Evolutionary conservation across 1,140 invertebrate species (phyloP).

Genomic region (Sesamia nonagrioides): DNA sequence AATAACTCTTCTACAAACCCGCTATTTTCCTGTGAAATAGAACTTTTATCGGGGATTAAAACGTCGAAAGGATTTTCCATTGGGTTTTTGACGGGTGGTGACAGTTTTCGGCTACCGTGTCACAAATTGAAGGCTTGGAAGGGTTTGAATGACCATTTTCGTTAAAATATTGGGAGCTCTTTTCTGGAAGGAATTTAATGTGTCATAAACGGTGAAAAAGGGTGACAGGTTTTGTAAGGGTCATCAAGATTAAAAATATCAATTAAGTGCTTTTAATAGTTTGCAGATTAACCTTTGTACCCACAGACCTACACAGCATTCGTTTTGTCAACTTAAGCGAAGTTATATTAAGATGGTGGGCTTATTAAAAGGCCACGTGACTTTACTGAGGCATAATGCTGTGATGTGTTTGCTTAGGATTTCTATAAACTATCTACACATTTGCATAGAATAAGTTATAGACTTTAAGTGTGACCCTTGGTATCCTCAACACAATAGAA

Average conservation of each 20-base stretch:
- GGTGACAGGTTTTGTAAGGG: too few relatives aligned
- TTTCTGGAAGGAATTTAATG: neutral
- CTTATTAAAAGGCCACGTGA: neutral
- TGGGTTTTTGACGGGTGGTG: constrained; percentile 15
- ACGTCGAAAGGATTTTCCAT: constrained; percentile 29
- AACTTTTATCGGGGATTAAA: constrained; percentile 43
- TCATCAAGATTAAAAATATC: too few relatives aligned
- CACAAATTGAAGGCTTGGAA: constrained; percentile 12
- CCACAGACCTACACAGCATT: too few relatives aligned
- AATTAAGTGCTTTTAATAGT: too few relatives aligned
- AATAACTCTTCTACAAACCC: constrained; percentile 15
- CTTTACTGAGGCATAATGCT: neutral
- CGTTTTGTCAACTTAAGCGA: too few relatives aligned
- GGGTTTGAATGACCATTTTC: constrained; percentile 1
- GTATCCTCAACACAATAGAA: constrained; percentile 11
- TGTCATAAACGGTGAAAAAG: neutral
- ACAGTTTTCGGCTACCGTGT: constrained; percentile 35
- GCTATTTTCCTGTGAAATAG: constrained; percentile 29
- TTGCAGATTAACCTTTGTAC: too few relatives aligned
- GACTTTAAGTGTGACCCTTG: neutral
- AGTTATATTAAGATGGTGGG: neutral
- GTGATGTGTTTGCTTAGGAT: neutral
- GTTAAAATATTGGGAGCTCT: neutral
- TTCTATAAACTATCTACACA: neutral
- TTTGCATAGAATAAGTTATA: neutral